Evolutionary conservation across 92 coral and sea anemone genomes (phyloP).

Genomic region (Epizoanthus rinbou): DNA sequence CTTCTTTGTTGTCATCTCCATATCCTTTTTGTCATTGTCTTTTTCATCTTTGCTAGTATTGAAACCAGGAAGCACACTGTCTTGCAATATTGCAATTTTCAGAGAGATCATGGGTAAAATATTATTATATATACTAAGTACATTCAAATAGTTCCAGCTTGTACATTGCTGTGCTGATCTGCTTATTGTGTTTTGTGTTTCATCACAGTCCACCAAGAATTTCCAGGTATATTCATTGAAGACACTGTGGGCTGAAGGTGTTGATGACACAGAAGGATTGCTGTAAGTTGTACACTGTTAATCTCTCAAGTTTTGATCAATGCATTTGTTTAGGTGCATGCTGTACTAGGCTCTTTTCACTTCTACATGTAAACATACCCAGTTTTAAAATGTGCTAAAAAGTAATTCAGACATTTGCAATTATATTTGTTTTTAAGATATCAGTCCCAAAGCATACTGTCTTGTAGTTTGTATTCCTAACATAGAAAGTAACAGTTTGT

Average conservation of each 20-base stretch:
- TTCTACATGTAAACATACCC: background rate
- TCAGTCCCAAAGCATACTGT: no score
- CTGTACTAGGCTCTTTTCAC: background rate
- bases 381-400: background rate
- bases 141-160: no score
- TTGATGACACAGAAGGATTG: constrained; percentile 79
- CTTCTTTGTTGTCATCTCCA: background rate
- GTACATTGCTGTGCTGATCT: background rate
- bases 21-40: background rate
- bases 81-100: no score
- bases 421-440: no score
- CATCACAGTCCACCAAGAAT: constrained; percentile 79
- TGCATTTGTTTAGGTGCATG: background rate
- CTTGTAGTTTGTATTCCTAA: no score
- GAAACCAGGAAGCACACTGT: background rate
- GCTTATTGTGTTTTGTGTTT: background rate
- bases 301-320: background rate
- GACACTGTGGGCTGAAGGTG: constrained; percentile 96
- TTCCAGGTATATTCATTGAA: constrained; percentile 78
- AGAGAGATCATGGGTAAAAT: no score
- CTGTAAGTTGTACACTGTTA: constrained; percentile 42
- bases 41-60: background rate
- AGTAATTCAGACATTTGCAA: no score
- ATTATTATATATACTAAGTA: no score
- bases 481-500: no score